A percentile compares a stretch with the other conserved stretches of the same genome.
phyloP scores from a whole-genome alignment of 2,888 invertebrate species.

The Myathropa florea region DNA sequence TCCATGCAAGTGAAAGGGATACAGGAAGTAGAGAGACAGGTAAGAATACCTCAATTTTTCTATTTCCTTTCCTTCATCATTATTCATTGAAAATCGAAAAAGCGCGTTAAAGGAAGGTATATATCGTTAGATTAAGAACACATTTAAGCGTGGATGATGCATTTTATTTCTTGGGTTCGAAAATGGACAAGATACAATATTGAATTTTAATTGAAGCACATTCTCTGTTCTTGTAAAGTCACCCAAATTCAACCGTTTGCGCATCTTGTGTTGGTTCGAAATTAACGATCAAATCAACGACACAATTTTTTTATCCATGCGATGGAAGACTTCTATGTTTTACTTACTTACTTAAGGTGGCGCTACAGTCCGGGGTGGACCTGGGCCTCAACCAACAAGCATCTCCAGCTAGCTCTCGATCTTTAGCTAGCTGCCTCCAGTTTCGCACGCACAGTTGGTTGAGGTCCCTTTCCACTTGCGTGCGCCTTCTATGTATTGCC shows the following conservation, averaged over 20 bases:
- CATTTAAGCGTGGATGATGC: not conserved
- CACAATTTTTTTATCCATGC: not conserved
- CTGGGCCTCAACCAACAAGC: too few relatives aligned
- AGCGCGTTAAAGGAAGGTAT: too few relatives aligned
- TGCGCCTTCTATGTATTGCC: not conserved
- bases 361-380: too few relatives aligned
- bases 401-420: too few relatives aligned
- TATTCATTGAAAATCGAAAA: not conserved
- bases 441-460: too few relatives aligned
- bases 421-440: too few relatives aligned
- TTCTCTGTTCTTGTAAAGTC: not conserved
- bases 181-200: not conserved
- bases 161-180: not conserved
- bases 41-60: slow-evolving; percentile 70
- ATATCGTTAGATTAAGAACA: slow-evolving; percentile 17
- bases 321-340: not conserved
- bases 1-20: slow-evolving; percentile 73
- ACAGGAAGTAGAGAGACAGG: slow-evolving; percentile 77
- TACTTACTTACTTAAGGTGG: too few relatives aligned
- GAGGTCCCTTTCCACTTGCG: too few relatives aligned
- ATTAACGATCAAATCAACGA: not conserved
- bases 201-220: not conserved
- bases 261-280: not conserved
- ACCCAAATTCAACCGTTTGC: not conserved
- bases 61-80: not conserved